phyloP scores from a whole-genome alignment of 2,888 invertebrate species.

The Himalopsyche japonica region DNA sequence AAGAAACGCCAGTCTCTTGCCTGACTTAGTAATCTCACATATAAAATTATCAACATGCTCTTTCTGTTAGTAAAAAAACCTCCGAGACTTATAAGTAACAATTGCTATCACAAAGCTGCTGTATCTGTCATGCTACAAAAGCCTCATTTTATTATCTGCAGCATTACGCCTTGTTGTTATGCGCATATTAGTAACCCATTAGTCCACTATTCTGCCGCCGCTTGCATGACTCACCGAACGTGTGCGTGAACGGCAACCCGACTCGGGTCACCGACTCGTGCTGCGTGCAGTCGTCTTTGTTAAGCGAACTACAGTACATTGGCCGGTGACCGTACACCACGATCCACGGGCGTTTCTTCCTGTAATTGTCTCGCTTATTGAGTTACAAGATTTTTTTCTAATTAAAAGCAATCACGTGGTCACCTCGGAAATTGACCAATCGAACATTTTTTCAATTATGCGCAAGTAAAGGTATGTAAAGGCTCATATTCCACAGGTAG shows the following conservation, averaged over 20 bases:
- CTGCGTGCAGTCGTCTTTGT: conserved; percentile 72
- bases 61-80: no score
- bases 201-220: neutral
- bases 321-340: conserved; percentile 75
- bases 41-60: no score
- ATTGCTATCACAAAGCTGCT: neutral
- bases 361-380: conserved; percentile 27
- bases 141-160: neutral
- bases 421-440: no score
- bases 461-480: no score
- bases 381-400: neutral
- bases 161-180: neutral
- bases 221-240: conserved; percentile 56
- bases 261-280: conserved; percentile 64
- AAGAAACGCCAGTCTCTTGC: no score
- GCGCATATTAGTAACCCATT: neutral
- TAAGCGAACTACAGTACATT: conserved; percentile 76
- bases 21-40: no score
- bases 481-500: no score
- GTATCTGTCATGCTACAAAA: neutral
- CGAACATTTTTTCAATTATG: no score
- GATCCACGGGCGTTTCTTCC: conserved; percentile 70
- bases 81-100: no score
- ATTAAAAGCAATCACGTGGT: no score
- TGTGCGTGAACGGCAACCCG: conserved; percentile 61